These are phyloP conservation scores for Falco berigora DNA, from an alignment of 2,797 vertebrate species.

Conservation along the genomic window DNA sequence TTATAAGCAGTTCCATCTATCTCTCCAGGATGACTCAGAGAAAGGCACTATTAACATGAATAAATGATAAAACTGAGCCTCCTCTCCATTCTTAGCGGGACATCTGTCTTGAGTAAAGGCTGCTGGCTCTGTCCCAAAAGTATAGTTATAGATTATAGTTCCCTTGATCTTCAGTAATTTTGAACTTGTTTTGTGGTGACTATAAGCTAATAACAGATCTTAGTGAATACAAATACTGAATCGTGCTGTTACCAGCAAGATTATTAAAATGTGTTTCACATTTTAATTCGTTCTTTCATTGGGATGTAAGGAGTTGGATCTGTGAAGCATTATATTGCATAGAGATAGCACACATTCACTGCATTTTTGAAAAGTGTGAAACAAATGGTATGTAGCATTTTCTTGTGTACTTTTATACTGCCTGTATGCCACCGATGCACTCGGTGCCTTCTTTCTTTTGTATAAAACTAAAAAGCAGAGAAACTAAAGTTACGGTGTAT, in stretches of 20 bases:
- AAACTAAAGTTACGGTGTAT: slow-evolving; percentile 66
- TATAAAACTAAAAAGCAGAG: slow-evolving; percentile 70
- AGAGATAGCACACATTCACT: slow-evolving; percentile 24
- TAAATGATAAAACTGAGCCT: slow-evolving; percentile 27
- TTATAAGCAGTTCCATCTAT: neutral
- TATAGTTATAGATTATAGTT: slow-evolving; percentile 39
- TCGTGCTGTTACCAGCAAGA: slow-evolving; percentile 27
- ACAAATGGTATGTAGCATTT: slow-evolving; percentile 64
- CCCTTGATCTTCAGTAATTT: slow-evolving; percentile 51
- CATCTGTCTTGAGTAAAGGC: slow-evolving; percentile 25
- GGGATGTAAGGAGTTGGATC: slow-evolving; percentile 20
- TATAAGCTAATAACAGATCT: slow-evolving; percentile 33
- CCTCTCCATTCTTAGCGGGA: neutral
- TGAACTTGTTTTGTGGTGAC: slow-evolving; percentile 44
- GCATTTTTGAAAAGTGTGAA: slow-evolving; percentile 40
- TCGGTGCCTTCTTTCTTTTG: slow-evolving; percentile 83
- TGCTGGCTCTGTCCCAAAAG: slow-evolving; percentile 45
- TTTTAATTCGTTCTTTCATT: slow-evolving; percentile 39
- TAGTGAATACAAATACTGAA: neutral
- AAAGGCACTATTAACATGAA: neutral
- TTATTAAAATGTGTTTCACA: slow-evolving; percentile 35
- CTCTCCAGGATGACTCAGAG: neutral
- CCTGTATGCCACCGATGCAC: slow-evolving; percentile 74
- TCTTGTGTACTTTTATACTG: slow-evolving; percentile 70
- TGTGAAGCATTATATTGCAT: slow-evolving; percentile 25